phyloP scores from a whole-genome alignment of 2,113 vertebrate genomes.

The Oryzias melastigma region DNA sequence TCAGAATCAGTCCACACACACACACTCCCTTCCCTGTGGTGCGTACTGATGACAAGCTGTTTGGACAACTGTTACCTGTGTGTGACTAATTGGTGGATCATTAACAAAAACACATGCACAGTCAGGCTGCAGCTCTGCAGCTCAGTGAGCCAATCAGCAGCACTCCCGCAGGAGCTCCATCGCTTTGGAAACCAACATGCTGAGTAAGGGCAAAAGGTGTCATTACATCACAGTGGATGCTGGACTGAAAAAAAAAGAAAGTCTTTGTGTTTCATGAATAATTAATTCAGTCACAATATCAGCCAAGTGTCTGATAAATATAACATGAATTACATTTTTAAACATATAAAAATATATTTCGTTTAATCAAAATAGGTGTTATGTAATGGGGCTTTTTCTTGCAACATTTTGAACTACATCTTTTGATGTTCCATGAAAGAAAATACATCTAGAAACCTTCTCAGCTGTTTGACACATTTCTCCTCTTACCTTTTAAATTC shows the following conservation, averaged over 20 bases:
- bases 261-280: neutral
- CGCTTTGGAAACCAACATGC: conserved; percentile 55
- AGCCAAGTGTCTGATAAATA: neutral
- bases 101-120: conserved; percentile 68
- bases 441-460: neutral
- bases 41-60: conserved; percentile 50
- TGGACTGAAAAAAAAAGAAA: conserved; percentile 4
- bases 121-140: conserved; percentile 27
- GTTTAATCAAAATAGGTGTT: neutral
- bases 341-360: neutral
- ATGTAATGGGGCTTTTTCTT: neutral
- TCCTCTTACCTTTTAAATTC: conserved; percentile 40
- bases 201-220: conserved; percentile 17
- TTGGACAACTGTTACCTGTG: conserved; percentile 70
- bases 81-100: conserved; percentile 76
- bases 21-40: neutral
- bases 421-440: neutral
- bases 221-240: conserved; percentile 6
- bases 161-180: conserved; percentile 52
- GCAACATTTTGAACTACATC: neutral
- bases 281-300: conserved; percentile 1
- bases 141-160: conserved; percentile 55
- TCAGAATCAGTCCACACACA: neutral
- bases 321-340: neutral
- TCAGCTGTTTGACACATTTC: neutral